Evolutionary conservation across 2,888 invertebrate genomes (phyloP).

Genomic region (Boloria euphrosyne): DNA sequence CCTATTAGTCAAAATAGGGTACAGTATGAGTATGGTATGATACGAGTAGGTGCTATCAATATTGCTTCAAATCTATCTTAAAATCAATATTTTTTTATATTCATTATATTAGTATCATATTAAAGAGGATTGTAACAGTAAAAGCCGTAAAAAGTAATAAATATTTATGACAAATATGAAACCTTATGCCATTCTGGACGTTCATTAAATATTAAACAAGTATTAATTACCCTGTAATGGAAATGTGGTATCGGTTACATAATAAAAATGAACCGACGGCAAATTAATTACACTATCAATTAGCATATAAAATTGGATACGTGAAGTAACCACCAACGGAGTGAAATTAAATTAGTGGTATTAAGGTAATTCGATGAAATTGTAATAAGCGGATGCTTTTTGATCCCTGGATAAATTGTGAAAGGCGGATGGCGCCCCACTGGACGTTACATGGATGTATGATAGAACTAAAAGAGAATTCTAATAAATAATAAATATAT

Average conservation of each 20-base stretch:
- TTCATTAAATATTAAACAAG: constrained; percentile 26
- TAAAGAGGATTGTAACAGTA: too few species aligned
- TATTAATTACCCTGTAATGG: constrained; percentile 30
- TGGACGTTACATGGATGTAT: constrained; percentile 42
- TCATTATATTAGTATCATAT: too few species aligned
- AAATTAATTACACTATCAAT: constrained; percentile 59
- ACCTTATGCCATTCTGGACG: constrained; percentile 22
- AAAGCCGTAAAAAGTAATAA: too few species aligned
- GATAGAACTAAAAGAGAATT: constrained; percentile 18
- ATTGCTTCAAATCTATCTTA: too few species aligned
- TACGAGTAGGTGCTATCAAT: too few species aligned
- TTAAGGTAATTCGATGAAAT: constrained; percentile 62
- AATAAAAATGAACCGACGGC: constrained; percentile 42
- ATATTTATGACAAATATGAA: constrained; percentile 21
- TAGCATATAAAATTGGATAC: constrained; percentile 57
- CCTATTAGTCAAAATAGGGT: too few species aligned
- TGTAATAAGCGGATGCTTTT: constrained; percentile 62
- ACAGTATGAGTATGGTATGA: too few species aligned
- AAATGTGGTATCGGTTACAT: constrained; percentile 35
- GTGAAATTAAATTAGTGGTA: constrained; percentile 63
- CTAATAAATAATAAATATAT: background rate
- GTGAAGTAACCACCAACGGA: constrained; percentile 51
- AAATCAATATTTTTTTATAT: too few species aligned
- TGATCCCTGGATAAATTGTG: constrained; percentile 64
- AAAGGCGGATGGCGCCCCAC: constrained; percentile 57